phyloP scores from a whole-genome alignment of 2,113 vertebrate genomes.

The Toxotes jaculatrix region DNA sequence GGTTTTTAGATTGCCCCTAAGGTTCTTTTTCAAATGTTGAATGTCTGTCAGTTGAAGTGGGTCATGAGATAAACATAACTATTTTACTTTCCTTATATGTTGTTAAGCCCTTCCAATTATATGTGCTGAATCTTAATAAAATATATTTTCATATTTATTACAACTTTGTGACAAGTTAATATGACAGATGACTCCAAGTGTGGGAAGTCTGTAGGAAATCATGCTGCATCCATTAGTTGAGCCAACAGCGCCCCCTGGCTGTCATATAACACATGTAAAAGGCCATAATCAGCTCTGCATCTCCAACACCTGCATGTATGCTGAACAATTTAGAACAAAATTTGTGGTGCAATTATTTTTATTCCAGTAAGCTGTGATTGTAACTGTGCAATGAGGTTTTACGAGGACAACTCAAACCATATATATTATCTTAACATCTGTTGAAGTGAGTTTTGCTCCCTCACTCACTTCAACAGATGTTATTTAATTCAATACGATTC shows the following conservation, averaged over 20 bases:
- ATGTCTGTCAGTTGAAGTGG: too few relatives aligned
- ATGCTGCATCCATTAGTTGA: not conserved
- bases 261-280: not conserved
- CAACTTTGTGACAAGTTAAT: not conserved
- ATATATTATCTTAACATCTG: too few relatives aligned
- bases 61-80: too few relatives aligned
- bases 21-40: not conserved
- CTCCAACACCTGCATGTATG: not conserved
- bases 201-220: not conserved
- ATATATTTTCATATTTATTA: not conserved
- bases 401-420: not conserved
- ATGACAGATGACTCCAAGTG: not conserved
- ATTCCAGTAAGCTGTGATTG: too few relatives aligned
- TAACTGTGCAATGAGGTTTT: too few relatives aligned
- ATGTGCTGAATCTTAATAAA: not conserved
- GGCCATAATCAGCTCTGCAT: too few relatives aligned
- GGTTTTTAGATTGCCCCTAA: not conserved
- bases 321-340: not conserved
- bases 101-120: too few relatives aligned
- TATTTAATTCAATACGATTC: not conserved
- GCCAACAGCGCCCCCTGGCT: slow-evolving; percentile 51
- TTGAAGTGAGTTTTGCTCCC: too few relatives aligned
- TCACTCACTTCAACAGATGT: not conserved
- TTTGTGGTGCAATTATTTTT: not conserved
- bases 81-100: too few relatives aligned